Conservation (phyloP, 2,888 invertebrate genomes). For the Lottia gigantea region DNA sequence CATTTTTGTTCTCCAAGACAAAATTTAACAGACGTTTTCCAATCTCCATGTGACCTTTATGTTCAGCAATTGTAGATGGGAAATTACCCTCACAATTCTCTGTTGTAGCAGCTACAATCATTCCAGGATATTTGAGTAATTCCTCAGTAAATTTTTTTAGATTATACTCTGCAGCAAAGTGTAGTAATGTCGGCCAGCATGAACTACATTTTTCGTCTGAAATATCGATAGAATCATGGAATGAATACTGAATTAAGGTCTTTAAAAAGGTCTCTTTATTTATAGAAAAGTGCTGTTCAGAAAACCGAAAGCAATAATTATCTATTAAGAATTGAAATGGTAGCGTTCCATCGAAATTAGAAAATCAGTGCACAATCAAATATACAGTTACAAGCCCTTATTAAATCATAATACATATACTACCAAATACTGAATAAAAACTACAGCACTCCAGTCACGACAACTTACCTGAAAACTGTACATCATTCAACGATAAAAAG, state of each 20-base stretch:
- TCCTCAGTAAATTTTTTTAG: conserved; percentile 21
- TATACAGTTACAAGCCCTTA: no score
- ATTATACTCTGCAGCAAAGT: conserved; percentile 35
- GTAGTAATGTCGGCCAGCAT: conserved; percentile 30
- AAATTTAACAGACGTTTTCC: conserved; percentile 24
- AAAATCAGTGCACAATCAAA: no score
- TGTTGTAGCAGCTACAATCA: conserved; percentile 27
- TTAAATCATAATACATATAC: no score
- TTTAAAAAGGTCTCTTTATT: no score
- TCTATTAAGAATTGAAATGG: no score
- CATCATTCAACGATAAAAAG: conserved; percentile 18
- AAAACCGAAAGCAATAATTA: no score
- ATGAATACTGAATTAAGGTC: no score
- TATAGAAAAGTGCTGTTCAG: no score
- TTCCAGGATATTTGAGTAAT: conserved; percentile 28
- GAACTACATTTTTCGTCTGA: conserved; percentile 8
- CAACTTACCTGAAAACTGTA: no score
- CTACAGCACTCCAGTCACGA: no score
- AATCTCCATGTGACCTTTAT: conserved; percentile 21
- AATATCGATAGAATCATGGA: neutral
- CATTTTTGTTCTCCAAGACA: conserved; percentile 14
- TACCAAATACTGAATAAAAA: no score
- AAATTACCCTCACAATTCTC: conserved; percentile 26
- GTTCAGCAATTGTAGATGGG: conserved; percentile 28
- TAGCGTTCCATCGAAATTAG: no score